Evolutionary conservation across 2,888 invertebrate genomes (phyloP), one percentile per base, ranked within the genome.

Genomic region (Hydrotaea diabolus): DNA sequence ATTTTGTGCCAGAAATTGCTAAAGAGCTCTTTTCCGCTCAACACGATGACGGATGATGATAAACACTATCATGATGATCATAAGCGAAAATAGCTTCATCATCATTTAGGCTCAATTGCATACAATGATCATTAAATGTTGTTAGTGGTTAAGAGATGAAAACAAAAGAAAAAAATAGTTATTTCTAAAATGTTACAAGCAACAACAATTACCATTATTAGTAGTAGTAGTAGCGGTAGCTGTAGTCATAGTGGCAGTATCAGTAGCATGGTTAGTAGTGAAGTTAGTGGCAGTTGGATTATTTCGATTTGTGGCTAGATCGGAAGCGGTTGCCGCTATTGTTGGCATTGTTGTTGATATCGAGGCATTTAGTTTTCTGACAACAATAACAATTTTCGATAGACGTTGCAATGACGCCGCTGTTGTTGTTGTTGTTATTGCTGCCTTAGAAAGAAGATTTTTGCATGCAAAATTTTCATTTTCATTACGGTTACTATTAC

Each of bases 391-490:
- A 57, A 81, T 82, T 77, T 82, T 81, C 43, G 78, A 82, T 49
- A 82, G 76, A 59, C 80, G 82, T 59, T 85, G 26, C 82, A 62
- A 21, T 73, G 69, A 77, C 53, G 21, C 31, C 17, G 31, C 9
- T 75, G 82, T 46, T 78, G 85, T 75, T 66, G 84, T 64, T 66
- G 66, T 17, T 66, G 73, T 66, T 43, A 23, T 7, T 64, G 49
- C 21, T 21, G 39, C 23, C 49, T 77, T 75, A 81, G 78, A 75
- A 72, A 84, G 75, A 72, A 84, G 78, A 78, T 64, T 78, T 76
- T 84, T 84, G 84, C 84, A 84, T 84, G 84, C 84, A 78, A 78
- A 72, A 81, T 78, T 82, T 66, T 79, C 85, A 79, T 82, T 86
- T 84, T 80, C 66, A 73, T 87, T 86, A 79, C 71, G 75, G 39